Conservation (phyloP, 2,113 vertebrate genomes). For the Nesoenas mayeri region DNA sequence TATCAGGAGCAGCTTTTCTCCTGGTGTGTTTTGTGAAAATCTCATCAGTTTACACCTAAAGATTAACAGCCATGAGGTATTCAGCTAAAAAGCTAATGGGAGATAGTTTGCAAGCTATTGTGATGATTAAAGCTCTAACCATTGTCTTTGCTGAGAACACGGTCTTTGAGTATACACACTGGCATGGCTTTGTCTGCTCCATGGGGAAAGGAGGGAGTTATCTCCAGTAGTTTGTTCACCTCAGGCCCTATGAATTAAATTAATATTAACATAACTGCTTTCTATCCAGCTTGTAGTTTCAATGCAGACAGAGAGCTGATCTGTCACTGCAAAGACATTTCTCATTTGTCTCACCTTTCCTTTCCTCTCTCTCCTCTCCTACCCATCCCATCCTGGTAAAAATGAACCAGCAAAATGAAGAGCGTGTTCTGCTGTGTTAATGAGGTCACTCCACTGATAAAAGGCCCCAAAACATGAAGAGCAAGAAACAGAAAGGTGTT, state of each 20-base stretch:
- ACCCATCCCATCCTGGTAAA: neutral
- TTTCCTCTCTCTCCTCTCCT: neutral
- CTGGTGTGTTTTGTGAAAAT: neutral
- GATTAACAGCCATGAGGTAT: neutral
- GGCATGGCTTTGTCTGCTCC: neutral
- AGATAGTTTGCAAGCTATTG: neutral
- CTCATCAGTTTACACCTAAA: neutral
- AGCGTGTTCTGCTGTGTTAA: neutral
- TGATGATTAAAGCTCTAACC: neutral
- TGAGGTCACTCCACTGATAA: neutral
- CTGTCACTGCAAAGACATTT: neutral
- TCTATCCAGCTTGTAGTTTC: neutral
- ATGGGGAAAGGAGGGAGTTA: neutral
- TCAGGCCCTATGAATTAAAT: neutral
- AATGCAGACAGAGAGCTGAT: neutral
- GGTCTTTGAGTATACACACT: neutral
- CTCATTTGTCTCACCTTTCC: neutral
- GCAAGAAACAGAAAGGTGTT: neutral
- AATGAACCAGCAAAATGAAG: neutral
- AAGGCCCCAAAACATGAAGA: neutral
- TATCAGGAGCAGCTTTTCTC: accelerated
- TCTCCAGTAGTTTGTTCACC: neutral
- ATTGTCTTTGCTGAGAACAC: neutral
- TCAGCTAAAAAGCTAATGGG: neutral
- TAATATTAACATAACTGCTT: neutral